Evolutionary conservation across 2,113 vertebrate genomes (phyloP).

Genomic region (Riparia riparia): DNA sequence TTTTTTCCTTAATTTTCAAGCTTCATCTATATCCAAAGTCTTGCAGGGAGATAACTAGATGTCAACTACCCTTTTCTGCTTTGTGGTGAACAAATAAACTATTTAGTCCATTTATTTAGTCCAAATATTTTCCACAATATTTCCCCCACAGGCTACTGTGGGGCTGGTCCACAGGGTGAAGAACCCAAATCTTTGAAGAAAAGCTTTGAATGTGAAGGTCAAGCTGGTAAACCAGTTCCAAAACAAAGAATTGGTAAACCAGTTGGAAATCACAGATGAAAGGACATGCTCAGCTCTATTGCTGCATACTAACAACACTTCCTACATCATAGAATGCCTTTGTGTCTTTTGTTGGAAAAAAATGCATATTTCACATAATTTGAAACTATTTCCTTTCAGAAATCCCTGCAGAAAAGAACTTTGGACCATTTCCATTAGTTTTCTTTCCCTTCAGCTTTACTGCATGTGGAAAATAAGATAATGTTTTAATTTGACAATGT

Average conservation of each 20-base stretch:
- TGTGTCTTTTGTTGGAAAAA: neutral
- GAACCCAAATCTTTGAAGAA: neutral
- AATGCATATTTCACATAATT: neutral
- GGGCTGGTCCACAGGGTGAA: neutral
- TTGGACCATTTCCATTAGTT: neutral
- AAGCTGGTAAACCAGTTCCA: neutral
- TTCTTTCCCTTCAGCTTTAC: neutral
- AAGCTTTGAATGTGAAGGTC: neutral
- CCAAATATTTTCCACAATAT: neutral
- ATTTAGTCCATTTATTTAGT: neutral
- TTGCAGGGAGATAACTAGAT: neutral
- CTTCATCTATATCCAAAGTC: neutral
- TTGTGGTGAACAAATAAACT: neutral
- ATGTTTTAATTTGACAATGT: neutral
- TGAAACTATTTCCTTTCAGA: neutral
- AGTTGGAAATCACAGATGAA: neutral
- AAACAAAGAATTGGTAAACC: neutral
- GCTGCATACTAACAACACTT: neutral
- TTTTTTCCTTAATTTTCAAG: neutral
- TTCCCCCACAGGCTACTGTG: neutral
- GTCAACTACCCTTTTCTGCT: neutral
- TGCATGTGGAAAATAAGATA: constrained; percentile 17
- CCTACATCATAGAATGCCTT: neutral
- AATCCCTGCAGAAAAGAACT: neutral
- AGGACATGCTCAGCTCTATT: neutral